Evolutionary conservation across 35 echinoderm and acorn worm genomes (phyloP), one percentile per base, ranked within the genome.

Genomic region (Chiridota heheva): DNA sequence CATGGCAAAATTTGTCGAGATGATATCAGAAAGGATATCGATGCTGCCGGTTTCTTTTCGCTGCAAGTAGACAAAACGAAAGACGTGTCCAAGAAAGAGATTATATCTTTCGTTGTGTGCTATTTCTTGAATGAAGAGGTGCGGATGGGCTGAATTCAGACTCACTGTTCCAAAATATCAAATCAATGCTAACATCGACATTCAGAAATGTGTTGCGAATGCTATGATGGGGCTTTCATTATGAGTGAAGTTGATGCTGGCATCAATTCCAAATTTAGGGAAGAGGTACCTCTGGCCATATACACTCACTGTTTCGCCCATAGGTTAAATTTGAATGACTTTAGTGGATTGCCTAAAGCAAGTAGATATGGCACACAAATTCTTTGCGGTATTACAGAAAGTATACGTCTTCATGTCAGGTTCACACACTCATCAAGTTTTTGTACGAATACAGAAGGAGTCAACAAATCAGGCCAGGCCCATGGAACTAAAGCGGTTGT

Each of bases 321-420:
- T 51, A 64, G 84, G 38, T 57, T 87, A 16, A 87, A 79, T 67
- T 36, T 87, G n/a, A n/a, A n/a, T n/a, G 44, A 18, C 72, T 55
- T n/a, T 87, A 42, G 84, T 87, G 28, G 72, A 77, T 48, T 39
- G 43, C 16, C 37, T 70, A 34, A 72, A 73, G 45, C 55, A 18
- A 0, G 84, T 87, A 20, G 3, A 45, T 25, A 6, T 64, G 61
- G 73, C 84, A 25, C 61, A 40, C 53, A 35, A 78, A 15, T 87
- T 88, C 59, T 81, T 88, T 80, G 76, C 61, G 26, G 27, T 71
- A 8, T 44, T 70, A 34, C 57, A 79, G 31, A 40, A 69, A 44
- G 20, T 87, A 41, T 88, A 88, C 36, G 76, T 88, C 16, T 88
- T 81, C 28, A 17, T 80, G 4, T 81, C 76, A 1, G 60, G 86